Conservation (phyloP, 1,140 invertebrate species). For the Oppia nitens region DNA sequence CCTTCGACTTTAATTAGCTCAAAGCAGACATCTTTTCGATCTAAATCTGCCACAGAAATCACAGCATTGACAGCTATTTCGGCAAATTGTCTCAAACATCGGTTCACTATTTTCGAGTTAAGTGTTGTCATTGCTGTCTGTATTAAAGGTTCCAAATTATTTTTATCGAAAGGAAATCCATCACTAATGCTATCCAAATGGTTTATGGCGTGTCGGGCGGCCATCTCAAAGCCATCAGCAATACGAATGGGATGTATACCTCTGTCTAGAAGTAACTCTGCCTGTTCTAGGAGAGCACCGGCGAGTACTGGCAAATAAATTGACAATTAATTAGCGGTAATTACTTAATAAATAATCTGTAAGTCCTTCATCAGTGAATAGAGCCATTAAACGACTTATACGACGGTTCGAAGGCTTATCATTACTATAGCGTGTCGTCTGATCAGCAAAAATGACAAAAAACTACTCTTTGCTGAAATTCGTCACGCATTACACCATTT, state of each 20-base stretch:
- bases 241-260: constrained; percentile 98
- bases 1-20: constrained; percentile 97
- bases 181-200: constrained; percentile 78
- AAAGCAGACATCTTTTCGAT: constrained; percentile 92
- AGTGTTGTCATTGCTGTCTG: constrained; percentile 94
- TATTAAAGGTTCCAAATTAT: constrained; percentile 73
- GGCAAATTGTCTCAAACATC: constrained; percentile 80
- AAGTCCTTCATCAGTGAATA: constrained; percentile 1
- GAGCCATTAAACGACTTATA: background rate
- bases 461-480: background rate
- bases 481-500: too few species aligned
- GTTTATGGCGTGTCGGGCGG: constrained; percentile 70
- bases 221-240: constrained; percentile 96
- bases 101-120: constrained; percentile 86
- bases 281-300: constrained; percentile 87
- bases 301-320: constrained; percentile 40
- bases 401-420: constrained; percentile 6
- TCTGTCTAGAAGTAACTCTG: constrained; percentile 75
- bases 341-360: too few species aligned
- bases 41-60: constrained; percentile 78
- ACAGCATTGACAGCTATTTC: constrained; percentile 97
- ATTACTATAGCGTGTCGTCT: constrained; percentile 11
- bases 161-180: constrained; percentile 61
- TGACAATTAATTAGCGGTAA: background rate
- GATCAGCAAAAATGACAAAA: background rate